These are phyloP conservation scores for Eurystomus glaucurus DNA, from an alignment of 2,797 vertebrate species.

Conservation along the genomic window DNA sequence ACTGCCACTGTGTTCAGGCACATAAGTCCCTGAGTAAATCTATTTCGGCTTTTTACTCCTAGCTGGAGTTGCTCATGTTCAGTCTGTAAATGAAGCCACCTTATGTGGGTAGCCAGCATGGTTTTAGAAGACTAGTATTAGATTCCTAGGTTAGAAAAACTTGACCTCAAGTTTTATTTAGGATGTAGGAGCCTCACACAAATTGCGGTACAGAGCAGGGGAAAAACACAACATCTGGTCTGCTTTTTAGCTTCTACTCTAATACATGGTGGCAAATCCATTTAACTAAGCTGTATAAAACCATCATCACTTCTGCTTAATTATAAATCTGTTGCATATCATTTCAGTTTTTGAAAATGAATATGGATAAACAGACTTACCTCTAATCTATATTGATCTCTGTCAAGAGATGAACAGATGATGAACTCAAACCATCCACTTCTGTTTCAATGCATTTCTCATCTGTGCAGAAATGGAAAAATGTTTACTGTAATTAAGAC, in stretches of 20 bases:
- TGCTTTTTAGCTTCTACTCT: conserved; percentile 31
- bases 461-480: conserved; percentile 51
- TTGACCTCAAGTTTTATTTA: not conserved
- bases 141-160: not conserved
- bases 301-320: conserved; percentile 60
- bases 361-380: conserved; percentile 64
- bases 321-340: conserved; percentile 65
- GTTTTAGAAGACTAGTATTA: not conserved
- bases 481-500: conserved; percentile 57
- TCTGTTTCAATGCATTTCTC: conserved; percentile 46
- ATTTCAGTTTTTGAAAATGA: conserved; percentile 54
- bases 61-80: not conserved
- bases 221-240: conserved; percentile 36
- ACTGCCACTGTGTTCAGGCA: not conserved
- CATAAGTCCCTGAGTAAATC: not conserved
- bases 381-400: conserved; percentile 69
- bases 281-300: conserved; percentile 61
- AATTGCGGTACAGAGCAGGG: not conserved
- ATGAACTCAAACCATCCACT: conserved; percentile 49
- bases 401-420: conserved; percentile 64
- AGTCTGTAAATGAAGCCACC: not conserved
- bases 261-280: conserved; percentile 40
- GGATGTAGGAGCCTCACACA: not conserved
- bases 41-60: not conserved
- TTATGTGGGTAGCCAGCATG: not conserved